Percentiles rank a stretch among this genome's conserved stretches.
Conservation (phyloP, 1,140 invertebrate species). For the Chelonus insularis region DNA sequence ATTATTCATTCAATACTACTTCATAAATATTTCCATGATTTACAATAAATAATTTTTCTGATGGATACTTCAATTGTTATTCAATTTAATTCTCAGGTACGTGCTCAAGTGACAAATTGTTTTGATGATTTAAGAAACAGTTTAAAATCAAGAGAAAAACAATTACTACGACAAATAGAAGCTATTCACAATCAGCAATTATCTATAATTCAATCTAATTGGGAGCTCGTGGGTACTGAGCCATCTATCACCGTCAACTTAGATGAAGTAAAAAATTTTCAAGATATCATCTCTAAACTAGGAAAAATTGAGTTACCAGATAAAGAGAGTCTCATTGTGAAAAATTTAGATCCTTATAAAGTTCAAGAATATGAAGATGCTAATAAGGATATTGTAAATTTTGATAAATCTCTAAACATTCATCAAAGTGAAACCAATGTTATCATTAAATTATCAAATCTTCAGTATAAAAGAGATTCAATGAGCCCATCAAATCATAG, state of each 20-base stretch:
- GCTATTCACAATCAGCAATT: conserved; percentile 59
- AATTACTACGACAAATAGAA: conserved; percentile 62
- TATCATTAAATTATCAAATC: conserved; percentile 45
- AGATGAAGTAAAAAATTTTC: conserved; percentile 45
- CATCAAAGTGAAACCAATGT: conserved; percentile 42
- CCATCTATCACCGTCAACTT: conserved; percentile 47
- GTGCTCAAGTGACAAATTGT: conserved; percentile 55
- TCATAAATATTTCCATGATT: too few relatives aligned
- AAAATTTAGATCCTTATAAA: conserved; percentile 51
- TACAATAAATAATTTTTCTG: neutral
- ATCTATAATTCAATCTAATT: conserved; percentile 49
- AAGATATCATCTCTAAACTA: conserved; percentile 55
- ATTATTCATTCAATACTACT: too few relatives aligned
- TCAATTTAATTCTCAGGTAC: conserved; percentile 45
- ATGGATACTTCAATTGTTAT: too few relatives aligned
- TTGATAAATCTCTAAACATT: conserved; percentile 59
- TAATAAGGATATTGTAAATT: conserved; percentile 57
- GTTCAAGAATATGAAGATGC: conserved; percentile 56
- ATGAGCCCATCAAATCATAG: conserved; percentile 26
- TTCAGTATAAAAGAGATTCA: conserved; percentile 20
- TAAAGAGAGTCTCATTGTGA: conserved; percentile 54
- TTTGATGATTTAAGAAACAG: conserved; percentile 56
- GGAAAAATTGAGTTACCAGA: conserved; percentile 59
- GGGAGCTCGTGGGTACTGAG: conserved; percentile 37
- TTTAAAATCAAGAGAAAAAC: conserved; percentile 58